These are phyloP conservation scores for Hydrotaea diabolus DNA, from an alignment of 2,888 invertebrate species.

Conservation along the genomic window DNA sequence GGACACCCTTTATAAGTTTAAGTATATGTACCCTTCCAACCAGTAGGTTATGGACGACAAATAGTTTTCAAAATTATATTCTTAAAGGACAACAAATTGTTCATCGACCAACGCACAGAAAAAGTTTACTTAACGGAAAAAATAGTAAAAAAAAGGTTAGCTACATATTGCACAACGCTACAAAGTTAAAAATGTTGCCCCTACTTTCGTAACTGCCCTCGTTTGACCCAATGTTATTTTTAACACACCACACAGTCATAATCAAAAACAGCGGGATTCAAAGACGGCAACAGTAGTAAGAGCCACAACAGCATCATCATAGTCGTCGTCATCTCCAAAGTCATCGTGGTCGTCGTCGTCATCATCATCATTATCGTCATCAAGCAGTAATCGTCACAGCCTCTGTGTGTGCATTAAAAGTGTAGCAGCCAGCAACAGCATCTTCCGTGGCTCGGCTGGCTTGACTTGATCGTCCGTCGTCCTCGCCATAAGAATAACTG, in stretches of 20 bases:
- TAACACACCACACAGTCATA: conserved; percentile 16
- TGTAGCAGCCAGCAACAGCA: conserved; percentile 20
- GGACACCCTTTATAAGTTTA: no score
- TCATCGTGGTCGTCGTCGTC: conserved; percentile 42
- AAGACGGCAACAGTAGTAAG: background rate
- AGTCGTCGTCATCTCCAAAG: conserved; percentile 45
- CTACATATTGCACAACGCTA: no score
- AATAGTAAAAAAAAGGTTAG: no score
- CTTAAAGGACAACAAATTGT: no score
- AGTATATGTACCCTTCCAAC: no score
- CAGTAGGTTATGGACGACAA: no score
- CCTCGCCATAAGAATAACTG: conserved; percentile 51
- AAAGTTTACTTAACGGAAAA: no score
- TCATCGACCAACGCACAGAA: no score
- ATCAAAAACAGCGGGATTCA: conserved; percentile 29
- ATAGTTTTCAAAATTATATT: no score
- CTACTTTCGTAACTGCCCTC: background rate
- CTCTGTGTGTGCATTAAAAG: conserved; percentile 48
- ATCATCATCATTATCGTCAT: conserved; percentile 67
- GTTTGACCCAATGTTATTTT: background rate
- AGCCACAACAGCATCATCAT: conserved; percentile 39
- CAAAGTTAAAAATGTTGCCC: no score
- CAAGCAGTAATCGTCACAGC: conserved; percentile 66
- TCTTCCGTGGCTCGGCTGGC: conserved; percentile 12
- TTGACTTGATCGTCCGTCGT: background rate